phyloP scores from a whole-genome alignment of 2,113 vertebrate species.

The Rattus rattus region DNA sequence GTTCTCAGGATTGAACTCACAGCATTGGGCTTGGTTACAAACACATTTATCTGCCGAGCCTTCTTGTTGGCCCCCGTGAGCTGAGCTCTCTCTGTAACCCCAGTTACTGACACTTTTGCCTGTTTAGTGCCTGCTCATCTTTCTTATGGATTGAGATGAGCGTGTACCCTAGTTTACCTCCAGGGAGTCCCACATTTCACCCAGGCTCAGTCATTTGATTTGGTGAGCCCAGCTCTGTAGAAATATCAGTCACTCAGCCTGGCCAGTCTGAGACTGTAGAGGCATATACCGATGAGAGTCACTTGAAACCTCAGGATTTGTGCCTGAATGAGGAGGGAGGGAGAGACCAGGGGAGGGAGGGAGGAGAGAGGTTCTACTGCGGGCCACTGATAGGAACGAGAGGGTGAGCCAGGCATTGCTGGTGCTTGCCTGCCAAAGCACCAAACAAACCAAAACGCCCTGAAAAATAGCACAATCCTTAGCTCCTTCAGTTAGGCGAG shows the following conservation, averaged over 20 bases:
- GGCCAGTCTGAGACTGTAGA: background rate
- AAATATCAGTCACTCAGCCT: background rate
- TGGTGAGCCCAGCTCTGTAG: background rate
- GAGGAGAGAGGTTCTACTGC: background rate
- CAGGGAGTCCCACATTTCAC: background rate
- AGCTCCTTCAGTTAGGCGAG: background rate
- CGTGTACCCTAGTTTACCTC: background rate
- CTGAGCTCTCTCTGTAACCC: background rate
- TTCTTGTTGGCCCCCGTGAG: accelerated
- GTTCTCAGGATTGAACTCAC: background rate
- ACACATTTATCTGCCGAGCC: background rate
- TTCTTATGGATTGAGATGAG: background rate
- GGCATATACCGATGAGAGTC: background rate
- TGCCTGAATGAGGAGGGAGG: background rate
- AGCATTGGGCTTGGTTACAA: background rate
- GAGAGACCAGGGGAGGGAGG: background rate
- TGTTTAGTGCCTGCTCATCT: background rate
- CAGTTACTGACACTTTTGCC: background rate
- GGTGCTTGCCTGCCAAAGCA: background rate
- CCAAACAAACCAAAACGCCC: background rate
- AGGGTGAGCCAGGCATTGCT: background rate
- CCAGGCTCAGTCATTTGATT: background rate
- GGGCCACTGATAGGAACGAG: background rate
- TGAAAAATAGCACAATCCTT: background rate
- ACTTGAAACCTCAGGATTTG: background rate